phyloP scores from a whole-genome alignment of 2,797 vertebrate species.

The Spinibarbus caldwelli region DNA sequence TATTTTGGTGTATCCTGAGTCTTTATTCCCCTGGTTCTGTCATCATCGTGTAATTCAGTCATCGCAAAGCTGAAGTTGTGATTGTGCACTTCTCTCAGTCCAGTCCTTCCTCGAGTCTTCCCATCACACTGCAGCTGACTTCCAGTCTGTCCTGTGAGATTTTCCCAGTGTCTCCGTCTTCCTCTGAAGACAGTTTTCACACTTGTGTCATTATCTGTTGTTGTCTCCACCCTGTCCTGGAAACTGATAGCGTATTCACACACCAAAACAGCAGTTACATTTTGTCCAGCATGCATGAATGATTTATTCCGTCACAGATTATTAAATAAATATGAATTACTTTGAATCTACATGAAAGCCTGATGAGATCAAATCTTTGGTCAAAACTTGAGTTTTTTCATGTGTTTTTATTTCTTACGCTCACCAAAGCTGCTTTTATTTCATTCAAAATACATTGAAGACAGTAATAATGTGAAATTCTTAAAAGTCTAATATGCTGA shows the following conservation, averaged over 20 bases:
- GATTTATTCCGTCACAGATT: not conserved
- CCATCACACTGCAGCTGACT: constrained; percentile 30
- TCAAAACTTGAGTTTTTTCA: not conserved
- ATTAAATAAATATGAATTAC: not conserved
- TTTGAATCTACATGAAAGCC: not conserved
- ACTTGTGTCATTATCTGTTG: constrained; percentile 51
- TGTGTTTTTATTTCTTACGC: too few relatives aligned
- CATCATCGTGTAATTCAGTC: constrained; percentile 16
- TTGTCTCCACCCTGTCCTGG: constrained; percentile 30
- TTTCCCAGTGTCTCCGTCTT: constrained; percentile 48
- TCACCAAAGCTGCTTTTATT: too few relatives aligned
- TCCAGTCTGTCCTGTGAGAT: constrained; percentile 39
- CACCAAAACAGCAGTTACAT: not conserved
- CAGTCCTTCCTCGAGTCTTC: constrained; percentile 41
- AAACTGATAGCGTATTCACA: not conserved
- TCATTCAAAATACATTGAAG: not conserved
- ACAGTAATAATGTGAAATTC: not conserved
- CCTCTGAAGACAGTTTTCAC: constrained; percentile 51
- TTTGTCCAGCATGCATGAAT: not conserved
- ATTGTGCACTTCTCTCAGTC: not conserved
- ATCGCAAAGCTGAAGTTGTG: not conserved
- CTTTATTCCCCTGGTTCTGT: not conserved
- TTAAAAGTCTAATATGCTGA: not conserved
- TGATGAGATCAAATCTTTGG: not conserved
- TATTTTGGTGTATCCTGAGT: constrained; percentile 6